Conservation (phyloP, 2,888 invertebrate genomes). For the Sphaeridia pumilis region DNA sequence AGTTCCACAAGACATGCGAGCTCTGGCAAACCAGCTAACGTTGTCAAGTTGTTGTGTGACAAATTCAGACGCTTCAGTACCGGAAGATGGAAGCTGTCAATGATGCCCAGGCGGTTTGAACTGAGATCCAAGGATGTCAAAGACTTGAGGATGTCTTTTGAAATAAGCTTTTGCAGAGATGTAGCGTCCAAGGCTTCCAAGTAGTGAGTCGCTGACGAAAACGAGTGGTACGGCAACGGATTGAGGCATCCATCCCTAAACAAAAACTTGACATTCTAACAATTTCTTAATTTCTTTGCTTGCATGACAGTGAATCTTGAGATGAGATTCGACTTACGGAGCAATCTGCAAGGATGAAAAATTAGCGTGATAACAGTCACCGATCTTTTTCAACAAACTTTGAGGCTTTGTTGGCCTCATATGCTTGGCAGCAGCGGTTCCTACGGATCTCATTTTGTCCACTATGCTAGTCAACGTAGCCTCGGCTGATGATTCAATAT, state of each 20-base stretch:
- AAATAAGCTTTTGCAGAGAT: constrained; percentile 18
- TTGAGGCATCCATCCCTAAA: constrained; percentile 6
- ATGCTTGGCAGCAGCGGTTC: background rate
- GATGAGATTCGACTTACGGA: too few relatives aligned
- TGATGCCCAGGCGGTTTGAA: constrained; percentile 26
- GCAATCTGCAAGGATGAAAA: constrained; percentile 21
- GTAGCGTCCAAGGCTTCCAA: background rate
- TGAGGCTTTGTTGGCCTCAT: constrained; percentile 3
- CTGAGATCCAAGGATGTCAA: constrained; percentile 31
- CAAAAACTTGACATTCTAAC: background rate
- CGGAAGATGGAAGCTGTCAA: constrained; percentile 26
- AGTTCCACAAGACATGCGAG: constrained; percentile 29
- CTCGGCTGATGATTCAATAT: constrained; percentile 22
- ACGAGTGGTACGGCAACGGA: background rate
- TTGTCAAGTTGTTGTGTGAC: constrained; percentile 33
- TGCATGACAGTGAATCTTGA: too few relatives aligned
- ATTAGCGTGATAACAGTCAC: constrained; percentile 31
- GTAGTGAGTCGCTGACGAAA: background rate
- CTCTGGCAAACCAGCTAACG: constrained; percentile 28
- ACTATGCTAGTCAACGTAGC: constrained; percentile 14
- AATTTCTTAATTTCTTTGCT: too few relatives aligned
- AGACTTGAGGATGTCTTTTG: constrained; percentile 19
- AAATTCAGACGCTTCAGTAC: constrained; percentile 29
- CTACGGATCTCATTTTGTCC: constrained; percentile 14
- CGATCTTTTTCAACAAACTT: constrained; percentile 23